Evolutionary conservation across 2,797 vertebrate genomes (phyloP).

Genomic region (Enteromius thamalakanensis): DNA sequence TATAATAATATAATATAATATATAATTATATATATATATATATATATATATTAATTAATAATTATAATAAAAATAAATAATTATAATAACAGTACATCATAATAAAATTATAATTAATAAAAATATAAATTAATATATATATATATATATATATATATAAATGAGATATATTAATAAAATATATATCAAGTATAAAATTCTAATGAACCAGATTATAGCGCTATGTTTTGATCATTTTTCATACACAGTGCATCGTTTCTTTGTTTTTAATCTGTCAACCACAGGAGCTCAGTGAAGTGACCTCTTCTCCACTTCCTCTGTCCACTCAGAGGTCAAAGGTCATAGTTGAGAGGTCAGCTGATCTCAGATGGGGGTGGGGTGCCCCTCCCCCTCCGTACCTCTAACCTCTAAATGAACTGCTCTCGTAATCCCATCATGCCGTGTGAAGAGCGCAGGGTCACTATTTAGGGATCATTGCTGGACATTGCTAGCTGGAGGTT

Average conservation of each 20-base stretch:
- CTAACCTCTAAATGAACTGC: conserved; percentile 52
- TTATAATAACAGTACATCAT: too few relatives aligned
- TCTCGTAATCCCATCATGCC: conserved; percentile 50
- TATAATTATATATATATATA: too few relatives aligned
- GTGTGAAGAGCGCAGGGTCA: conserved; percentile 35
- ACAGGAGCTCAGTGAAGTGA: not conserved
- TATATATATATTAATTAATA: too few relatives aligned
- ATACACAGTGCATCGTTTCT: not conserved
- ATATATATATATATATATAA: too few relatives aligned
- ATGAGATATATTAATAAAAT: too few relatives aligned
- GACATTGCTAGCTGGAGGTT: not conserved
- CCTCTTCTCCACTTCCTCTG: conserved; percentile 7
- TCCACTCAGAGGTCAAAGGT: conserved; percentile 42
- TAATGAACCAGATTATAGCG: too few relatives aligned
- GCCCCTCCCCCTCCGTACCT: conserved; percentile 6
- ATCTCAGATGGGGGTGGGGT: conserved; percentile 27
- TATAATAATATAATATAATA: too few relatives aligned
- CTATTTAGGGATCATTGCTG: conserved; percentile 35
- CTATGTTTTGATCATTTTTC: not conserved
- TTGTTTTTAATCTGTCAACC: not conserved
- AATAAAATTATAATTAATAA: too few relatives aligned
- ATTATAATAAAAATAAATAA: too few relatives aligned
- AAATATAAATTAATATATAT: too few relatives aligned
- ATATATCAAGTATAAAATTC: not conserved
- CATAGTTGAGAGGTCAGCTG: conserved; percentile 49